Evolutionary conservation across 2,113 vertebrate species (phyloP).

Genomic region (Amazona guildingii): DNA sequence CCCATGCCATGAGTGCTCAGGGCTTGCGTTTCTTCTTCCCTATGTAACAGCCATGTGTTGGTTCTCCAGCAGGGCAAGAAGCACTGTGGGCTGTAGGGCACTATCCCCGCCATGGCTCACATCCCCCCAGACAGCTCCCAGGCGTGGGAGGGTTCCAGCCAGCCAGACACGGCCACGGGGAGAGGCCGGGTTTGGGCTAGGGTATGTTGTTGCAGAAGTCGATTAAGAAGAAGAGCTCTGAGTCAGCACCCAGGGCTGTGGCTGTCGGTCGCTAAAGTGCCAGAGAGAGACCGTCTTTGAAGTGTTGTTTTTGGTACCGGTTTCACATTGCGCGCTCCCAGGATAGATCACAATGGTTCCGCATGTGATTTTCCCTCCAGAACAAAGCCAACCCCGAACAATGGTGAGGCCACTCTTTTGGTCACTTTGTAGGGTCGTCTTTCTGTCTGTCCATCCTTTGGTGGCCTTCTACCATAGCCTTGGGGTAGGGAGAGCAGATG

Average conservation of each 20-base stretch:
- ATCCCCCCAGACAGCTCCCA: not conserved
- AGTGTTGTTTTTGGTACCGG: conserved; percentile 37
- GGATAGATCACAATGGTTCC: conserved; percentile 52
- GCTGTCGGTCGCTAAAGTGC: not conserved
- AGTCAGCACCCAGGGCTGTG: conserved; percentile 1
- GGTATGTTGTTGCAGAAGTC: conserved; percentile 33
- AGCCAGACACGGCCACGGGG: conserved; percentile 1
- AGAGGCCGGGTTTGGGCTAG: not conserved
- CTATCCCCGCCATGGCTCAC: accelerated
- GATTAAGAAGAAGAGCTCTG: conserved; percentile 59
- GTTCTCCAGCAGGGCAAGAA: not conserved
- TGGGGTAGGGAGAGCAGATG: accelerated
- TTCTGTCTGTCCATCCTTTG: not conserved
- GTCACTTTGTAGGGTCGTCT: not conserved
- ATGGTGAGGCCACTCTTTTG: not conserved
- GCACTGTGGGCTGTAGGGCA: not conserved
- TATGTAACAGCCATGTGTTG: not conserved
- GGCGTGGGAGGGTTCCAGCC: not conserved
- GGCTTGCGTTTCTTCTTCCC: conserved; percentile 8
- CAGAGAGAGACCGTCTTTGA: conserved; percentile 27
- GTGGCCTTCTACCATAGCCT: not conserved
- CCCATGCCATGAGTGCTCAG: not conserved
- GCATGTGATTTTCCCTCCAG: conserved; percentile 33
- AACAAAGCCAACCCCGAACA: conserved; percentile 29
- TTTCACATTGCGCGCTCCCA: not conserved